Evolutionary conservation across 2,113 vertebrate species (phyloP).

Genomic region (Cairina moschata): DNA sequence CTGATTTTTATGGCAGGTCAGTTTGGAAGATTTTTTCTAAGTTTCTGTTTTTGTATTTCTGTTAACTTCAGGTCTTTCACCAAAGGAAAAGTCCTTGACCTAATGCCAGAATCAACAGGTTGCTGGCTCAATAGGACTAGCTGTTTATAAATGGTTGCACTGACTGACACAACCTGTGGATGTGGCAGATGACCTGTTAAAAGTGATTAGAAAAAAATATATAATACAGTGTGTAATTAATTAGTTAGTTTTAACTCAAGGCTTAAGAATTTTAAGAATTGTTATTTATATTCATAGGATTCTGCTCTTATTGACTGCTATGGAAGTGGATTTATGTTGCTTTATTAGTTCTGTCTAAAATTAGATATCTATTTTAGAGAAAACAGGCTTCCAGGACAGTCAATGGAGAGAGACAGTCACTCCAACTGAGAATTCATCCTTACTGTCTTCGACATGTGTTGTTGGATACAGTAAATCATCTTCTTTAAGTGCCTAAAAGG

Average conservation of each 20-base stretch:
- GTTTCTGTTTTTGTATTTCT: not conserved
- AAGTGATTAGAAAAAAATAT: not conserved
- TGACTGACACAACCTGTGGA: not conserved
- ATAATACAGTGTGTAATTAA: not conserved
- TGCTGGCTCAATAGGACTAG: fast-evolving
- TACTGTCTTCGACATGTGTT: not conserved
- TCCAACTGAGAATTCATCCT: not conserved
- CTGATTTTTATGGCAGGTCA: not conserved
- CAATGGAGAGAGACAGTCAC: not conserved
- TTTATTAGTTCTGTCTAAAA: not conserved
- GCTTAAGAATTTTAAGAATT: not conserved
- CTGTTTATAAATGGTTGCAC: not conserved
- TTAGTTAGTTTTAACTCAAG: not conserved
- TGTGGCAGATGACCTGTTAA: not conserved
- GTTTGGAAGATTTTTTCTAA: not conserved
- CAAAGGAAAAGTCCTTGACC: not conserved
- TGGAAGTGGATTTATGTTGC: not conserved
- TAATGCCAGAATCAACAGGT: not conserved
- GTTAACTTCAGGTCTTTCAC: not conserved
- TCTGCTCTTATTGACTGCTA: not conserved
- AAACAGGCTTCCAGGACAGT: not conserved
- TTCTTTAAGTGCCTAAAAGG: not conserved
- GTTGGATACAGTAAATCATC: not conserved
- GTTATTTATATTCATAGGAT: not conserved
- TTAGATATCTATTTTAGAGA: not conserved